Conservation (phyloP, 2,888 invertebrate genomes). For the Aproaerema taeniolella region DNA sequence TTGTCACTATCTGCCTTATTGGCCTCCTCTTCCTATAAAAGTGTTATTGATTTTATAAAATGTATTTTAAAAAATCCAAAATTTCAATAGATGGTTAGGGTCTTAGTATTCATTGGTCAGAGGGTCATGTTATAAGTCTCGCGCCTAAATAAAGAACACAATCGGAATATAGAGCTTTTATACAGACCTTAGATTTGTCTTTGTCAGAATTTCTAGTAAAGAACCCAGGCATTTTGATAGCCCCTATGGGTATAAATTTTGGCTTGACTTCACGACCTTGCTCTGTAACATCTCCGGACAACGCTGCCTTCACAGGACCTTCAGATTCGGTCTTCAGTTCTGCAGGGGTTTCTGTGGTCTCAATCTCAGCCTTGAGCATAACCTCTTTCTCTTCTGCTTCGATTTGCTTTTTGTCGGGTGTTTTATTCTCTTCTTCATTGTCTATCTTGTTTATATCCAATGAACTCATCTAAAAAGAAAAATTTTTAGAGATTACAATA, state of each 20-base stretch:
- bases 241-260: conserved; percentile 90
- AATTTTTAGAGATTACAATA: not conserved
- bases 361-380: conserved; percentile 78
- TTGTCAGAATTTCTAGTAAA: conserved; percentile 87
- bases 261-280: conserved; percentile 87
- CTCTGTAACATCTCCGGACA: conserved; percentile 75
- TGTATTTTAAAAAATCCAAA: no score
- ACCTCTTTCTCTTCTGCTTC: conserved; percentile 81
- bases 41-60: conserved; percentile 2
- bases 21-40: conserved; percentile 51
- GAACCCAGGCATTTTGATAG: conserved; percentile 92
- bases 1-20: conserved; percentile 59
- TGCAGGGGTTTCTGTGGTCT: conserved; percentile 60
- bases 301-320: conserved; percentile 68
- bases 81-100: no score
- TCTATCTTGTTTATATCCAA: conserved; percentile 59
- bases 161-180: no score
- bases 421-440: conserved; percentile 55
- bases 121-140: no score
- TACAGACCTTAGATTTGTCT: conserved; percentile 82
- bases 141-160: no score
- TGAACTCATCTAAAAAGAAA: conserved; percentile 39
- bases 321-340: conserved; percentile 66
- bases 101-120: no score
- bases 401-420: conserved; percentile 81